These are phyloP conservation scores for Ciconia maguari DNA, from an alignment of 2,113 vertebrate genomes.

Conservation along the genomic window DNA sequence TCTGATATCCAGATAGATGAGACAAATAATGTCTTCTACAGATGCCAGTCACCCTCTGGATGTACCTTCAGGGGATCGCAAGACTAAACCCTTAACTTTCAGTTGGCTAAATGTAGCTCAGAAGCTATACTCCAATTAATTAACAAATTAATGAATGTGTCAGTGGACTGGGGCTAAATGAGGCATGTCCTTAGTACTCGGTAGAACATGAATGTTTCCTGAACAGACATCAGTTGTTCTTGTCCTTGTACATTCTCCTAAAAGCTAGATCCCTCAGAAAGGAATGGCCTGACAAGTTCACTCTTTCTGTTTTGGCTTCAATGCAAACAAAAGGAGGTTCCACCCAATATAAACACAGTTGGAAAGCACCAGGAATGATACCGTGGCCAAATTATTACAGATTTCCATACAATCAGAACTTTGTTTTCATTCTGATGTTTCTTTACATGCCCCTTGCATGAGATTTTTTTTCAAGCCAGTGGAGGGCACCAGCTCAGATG, in stretches of 20 bases:
- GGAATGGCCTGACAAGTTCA: neutral
- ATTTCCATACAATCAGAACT: neutral
- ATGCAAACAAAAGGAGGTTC: neutral
- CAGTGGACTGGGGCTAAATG: neutral
- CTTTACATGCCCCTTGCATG: fast-evolving
- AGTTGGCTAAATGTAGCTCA: neutral
- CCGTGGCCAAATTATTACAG: neutral
- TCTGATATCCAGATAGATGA: neutral
- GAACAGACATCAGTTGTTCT: neutral
- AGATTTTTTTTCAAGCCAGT: neutral
- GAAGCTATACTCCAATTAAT: neutral
- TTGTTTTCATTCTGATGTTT: neutral
- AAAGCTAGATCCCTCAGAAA: neutral
- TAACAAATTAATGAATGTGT: neutral
- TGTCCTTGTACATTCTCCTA: neutral
- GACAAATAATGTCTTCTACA: neutral
- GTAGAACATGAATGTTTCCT: neutral
- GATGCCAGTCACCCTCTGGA: neutral
- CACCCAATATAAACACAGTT: fast-evolving
- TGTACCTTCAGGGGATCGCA: neutral
- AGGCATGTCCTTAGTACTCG: neutral
- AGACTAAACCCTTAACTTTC: neutral
- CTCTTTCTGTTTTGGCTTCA: neutral
- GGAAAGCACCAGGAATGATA: neutral
- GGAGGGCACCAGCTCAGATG: neutral